These are phyloP conservation scores for Gambusia holbrooki DNA, from an alignment of 2,113 vertebrate species.

Conservation along the genomic window DNA sequence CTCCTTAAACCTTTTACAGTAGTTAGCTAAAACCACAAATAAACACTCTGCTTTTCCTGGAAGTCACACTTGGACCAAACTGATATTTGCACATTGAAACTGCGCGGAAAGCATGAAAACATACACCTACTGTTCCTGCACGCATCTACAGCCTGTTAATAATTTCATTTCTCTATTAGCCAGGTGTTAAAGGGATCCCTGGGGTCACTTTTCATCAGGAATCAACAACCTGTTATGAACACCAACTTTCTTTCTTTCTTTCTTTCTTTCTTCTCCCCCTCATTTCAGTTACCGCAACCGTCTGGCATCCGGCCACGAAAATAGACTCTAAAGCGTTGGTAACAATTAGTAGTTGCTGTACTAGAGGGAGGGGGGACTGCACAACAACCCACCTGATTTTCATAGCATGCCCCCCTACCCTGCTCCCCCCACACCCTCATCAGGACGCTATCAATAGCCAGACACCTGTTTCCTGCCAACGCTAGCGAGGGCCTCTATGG, in stretches of 20 bases:
- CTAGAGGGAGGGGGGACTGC: conserved; percentile 42
- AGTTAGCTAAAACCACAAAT: conserved; percentile 1
- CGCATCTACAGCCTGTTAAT: conserved; percentile 53
- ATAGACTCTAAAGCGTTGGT: conserved; percentile 71
- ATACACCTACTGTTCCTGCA: conserved; percentile 34
- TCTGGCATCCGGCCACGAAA: conserved; percentile 68
- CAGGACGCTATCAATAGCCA: conserved; percentile 76
- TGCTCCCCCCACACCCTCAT: conserved; percentile 35
- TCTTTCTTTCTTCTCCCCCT: conserved; percentile 12
- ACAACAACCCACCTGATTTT: conserved; percentile 77
- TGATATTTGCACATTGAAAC: conserved; percentile 46
- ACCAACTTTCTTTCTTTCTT: conserved; percentile 52
- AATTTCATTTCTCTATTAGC: conserved; percentile 52
- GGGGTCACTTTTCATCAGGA: conserved; percentile 66
- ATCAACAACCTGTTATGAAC: conserved; percentile 74
- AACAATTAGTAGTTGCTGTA: conserved; percentile 68
- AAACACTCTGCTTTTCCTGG: conserved; percentile 43
- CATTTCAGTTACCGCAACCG: conserved; percentile 50
- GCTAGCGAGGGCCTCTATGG: conserved; percentile 69
- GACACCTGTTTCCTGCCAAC: conserved; percentile 79
- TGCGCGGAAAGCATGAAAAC: conserved; percentile 37
- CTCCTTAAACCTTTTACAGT: background rate
- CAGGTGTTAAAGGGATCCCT: conserved; percentile 70
- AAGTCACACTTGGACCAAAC: conserved; percentile 45
- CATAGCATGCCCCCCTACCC: conserved; percentile 45